Base-by-base conservation (phyloP, 2,888 invertebrate genomes). In the Cerastis leucographa region DNA sequence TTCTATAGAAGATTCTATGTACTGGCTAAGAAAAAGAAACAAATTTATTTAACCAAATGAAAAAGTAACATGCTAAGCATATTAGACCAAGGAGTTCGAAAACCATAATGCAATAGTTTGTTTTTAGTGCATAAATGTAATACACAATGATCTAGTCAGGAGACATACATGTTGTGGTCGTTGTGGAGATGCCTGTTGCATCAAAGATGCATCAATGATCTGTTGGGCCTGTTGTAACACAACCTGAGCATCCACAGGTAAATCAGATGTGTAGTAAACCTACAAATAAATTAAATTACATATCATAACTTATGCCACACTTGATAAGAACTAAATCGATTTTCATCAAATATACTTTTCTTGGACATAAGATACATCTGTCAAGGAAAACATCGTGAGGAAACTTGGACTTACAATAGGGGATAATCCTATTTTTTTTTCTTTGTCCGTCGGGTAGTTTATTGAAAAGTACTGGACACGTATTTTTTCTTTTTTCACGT, bases 221-320 rank as follows among this genome's bases (percentile, higher is more conserved):
- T 97, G 97, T 93, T 97, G 97, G 88, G 96, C 95, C 89, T 97
- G 97, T 94, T 97, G 97, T 93, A 97, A 96, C 88, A 97, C 96
- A 94, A 97, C 96, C 94, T 97, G 97, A 92, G 96, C 95, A 92
- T 97, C 97, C 95, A 96, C 95, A 89, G 96, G 96, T 92, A 96
- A 94, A 93, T 96, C 96, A 91, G 97, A 96, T 90, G 97, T 95
- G 96, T 97, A 97, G 96, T 96, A 97, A 92, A 97, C 97, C 97
- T 97, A 96, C 94, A 96, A 96, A 96, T 95, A 95, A 96, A 96
- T 94, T 95, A 95, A 96, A 96, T 94, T 89, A 88, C 89, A 89
- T 79, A 82, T 90, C 88, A 89, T 86, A 88, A 84, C 85, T 87
- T 78, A 84, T 70, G 75, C 81, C 84, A 81, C 29, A 86, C 68